Base-by-base conservation (phyloP, 2,797 vertebrate genomes). In the Falco naumanni region DNA sequence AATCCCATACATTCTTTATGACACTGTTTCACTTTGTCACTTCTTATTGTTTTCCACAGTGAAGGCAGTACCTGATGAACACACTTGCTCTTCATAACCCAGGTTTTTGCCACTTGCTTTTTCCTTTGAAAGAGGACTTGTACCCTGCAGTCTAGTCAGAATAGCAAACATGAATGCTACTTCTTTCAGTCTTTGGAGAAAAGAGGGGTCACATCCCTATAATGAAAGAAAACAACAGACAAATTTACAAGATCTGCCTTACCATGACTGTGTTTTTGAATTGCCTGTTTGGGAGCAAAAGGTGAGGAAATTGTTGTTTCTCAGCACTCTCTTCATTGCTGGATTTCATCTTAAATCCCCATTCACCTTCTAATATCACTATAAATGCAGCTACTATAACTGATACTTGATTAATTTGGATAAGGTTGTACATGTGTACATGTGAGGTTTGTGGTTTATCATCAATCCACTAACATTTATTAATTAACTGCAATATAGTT, bases 191-290 rank as follows among this genome's bases (percentile, higher is more conserved):
- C 48, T 83, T 39, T 39, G 16, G 14, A 64, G 34, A 50, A 64
- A 82, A 50, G 4, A 5, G 1, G 1, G 4, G 3, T 66, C 18
- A 39, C 11, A 6, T 34, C 10, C 15, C 26, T 39, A 5, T 7
- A 48, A 56, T 1, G 3, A 65, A 48, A 76, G 31, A 79, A 70
- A 82, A 6, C 25, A 70, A 25, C 13, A 71, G 5, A 33, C 17
- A 50, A 22, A 31, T 10, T 74, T n/a, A 29, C 7, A 69, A 53
- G 31, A 80, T n/a, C 21, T 50, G 3, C 20, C 31, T 76, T 72
- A 47, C 33, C n/a, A 41, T 14, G 3, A n/a, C 6, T 64, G 8
- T 5, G 20, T 34, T 43, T 54, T 29, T 34, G 24, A 90, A 83
- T 26, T 64, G 1, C 12, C 43, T 79, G 11, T 64, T 79, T 64